Evolutionary conservation across 2,113 vertebrate species (phyloP), one percentile per base, ranked within the genome.

Genomic region (Turnix velox): DNA sequence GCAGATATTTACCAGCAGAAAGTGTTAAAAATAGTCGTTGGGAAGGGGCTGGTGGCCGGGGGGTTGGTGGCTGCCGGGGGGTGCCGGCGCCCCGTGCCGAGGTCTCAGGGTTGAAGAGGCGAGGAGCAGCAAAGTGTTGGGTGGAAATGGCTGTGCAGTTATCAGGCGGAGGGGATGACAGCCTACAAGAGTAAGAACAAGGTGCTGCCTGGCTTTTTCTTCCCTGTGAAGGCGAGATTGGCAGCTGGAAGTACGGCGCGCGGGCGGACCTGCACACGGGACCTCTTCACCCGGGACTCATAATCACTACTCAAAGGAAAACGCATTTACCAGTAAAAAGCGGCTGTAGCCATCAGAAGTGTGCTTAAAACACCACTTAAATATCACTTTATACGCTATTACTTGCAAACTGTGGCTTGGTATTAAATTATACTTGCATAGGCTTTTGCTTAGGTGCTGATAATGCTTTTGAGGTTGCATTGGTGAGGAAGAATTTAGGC

Each of bases 341-440:
- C 98, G 98, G 98, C 98, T 97, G 98, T 98, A 98, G 98, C 99
- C 98, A 99, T 99, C 99, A 99, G 98, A 98, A 99, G 98, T 98
- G 98, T 99, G 98, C 99, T 99, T 99, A 99, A 99, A 99, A 99
- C 98, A 99, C 98, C 99, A 99, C 99, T 99, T 99, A 99, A 99
- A 99, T 99, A 99, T 99, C 98, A 99, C 99, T 99, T 99, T 99
- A 99, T 99, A 99, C 98, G 97, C 98, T 99, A 99, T 99, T 99
- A 99, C 99, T 99, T 99, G 98, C 98, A 99, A 99, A 99, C 99
- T 98, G 98, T 99, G 98, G 98, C 98, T 98, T 98, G 98, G 98
- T 99, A 99, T 99, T 99, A 99, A 99, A 99, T 99, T 99, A 99
- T 98, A 99, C 99, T 99, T 99, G 98, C 98, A 98, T 98, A 97